Evolutionary conservation across 2,888 invertebrate species (phyloP), one percentile per base, ranked within the genome.

Genomic region (Ferdinandea cuprea): DNA sequence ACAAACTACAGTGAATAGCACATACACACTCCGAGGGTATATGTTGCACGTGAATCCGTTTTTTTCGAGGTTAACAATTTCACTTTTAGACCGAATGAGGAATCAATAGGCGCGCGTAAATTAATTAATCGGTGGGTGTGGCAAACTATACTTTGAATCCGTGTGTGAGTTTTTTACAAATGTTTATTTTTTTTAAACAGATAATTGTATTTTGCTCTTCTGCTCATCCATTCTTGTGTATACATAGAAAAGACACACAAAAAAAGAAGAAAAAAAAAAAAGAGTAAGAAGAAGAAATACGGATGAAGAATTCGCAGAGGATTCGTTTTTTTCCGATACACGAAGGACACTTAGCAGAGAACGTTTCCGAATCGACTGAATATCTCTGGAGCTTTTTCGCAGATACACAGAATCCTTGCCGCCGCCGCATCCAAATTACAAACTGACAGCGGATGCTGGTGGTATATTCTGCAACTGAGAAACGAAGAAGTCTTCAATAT

Each of bases 281-380:
- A 30, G 11, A 2, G 7, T 21, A 56, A 2, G 37, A 37, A 54
- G 25, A 72, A 28, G 19, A 37, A 54, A 46, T 5, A 42, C 40
- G 17, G 50, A 58, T 66, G 37, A 68, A 59, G 44, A 68, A 76
- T 68, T 61, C 61, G 35, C 56, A 72, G 30, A 40, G 73, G 58
- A 65, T 66, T 68, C 21, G 52, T n/a, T 50, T 59, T 58, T 63
- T 28, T 11, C 66, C 83, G 83, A 63, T 78, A 73, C 78, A 68
- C 83, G 77, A 73, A 78, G 72, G 83, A 85, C 72, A 85, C 80
- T 81, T 48, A 81, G 73, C 85, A 68, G 72, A 81, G 72, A 77
- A 85, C 85, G 85, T 81, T 77, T 85, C 80, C 85, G 85, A 81
- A 81, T 85, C 80, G 69, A 85, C 85, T 85, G 81, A 85, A 72